phyloP scores from a whole-genome alignment of 1,140 invertebrate genomes.

The Elysia chlorotica region DNA sequence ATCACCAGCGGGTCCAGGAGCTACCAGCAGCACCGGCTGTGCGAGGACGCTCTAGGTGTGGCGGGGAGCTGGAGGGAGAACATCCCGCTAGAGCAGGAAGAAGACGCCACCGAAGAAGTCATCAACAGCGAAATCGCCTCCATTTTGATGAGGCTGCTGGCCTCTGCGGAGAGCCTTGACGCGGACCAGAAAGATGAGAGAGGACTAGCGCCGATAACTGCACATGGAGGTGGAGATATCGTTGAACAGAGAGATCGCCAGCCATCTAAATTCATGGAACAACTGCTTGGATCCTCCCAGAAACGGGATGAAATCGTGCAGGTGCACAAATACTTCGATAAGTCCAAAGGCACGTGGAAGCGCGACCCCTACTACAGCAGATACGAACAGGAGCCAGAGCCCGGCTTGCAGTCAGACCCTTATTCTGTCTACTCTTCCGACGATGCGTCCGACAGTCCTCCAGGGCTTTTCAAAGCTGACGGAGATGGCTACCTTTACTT shows the following conservation, averaged over 20 bases:
- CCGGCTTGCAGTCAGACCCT: not conserved
- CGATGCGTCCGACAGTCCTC: too few relatives aligned
- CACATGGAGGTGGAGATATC: constrained; percentile 7
- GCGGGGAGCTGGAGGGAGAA: not conserved
- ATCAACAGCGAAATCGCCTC: constrained; percentile 30
- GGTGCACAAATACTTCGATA: constrained; percentile 51
- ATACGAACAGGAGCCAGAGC: not conserved
- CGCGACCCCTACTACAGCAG: constrained; percentile 18
- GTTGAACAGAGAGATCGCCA: too few relatives aligned
- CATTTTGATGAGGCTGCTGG: constrained; percentile 30
- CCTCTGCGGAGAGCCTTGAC: not conserved
- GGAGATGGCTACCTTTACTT: too few relatives aligned
- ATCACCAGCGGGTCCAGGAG: too few relatives aligned
- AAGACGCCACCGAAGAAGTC: too few relatives aligned
- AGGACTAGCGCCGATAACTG: not conserved
- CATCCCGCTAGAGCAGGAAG: too few relatives aligned
- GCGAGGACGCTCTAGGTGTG: constrained; percentile 32
- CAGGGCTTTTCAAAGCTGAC: too few relatives aligned
- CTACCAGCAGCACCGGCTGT: constrained; percentile 29
- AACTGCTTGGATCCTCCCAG: too few relatives aligned
- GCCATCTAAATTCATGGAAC: too few relatives aligned
- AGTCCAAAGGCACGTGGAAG: constrained; percentile 38
- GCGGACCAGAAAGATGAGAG: not conserved
- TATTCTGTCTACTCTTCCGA: not conserved
- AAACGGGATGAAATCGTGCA: constrained; percentile 49